Percentiles rank a stretch among this genome's conserved stretches.
These are phyloP conservation scores for Bubo blakistoni DNA, from an alignment of 2,113 vertebrate genomes.

Conservation along the genomic window DNA sequence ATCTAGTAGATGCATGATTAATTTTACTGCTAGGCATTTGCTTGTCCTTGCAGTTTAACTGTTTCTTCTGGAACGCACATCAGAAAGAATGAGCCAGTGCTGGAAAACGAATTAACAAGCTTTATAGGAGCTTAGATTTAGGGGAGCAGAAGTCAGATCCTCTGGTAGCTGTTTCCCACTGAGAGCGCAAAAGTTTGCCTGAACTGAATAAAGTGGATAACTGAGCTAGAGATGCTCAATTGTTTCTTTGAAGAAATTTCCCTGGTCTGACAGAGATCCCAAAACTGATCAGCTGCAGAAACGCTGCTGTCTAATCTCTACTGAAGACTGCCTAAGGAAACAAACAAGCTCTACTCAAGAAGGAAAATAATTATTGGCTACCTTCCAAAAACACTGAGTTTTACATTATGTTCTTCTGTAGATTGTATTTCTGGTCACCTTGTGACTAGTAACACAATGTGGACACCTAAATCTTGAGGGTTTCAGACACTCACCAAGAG, in stretches of 20 bases:
- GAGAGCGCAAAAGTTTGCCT: not conserved
- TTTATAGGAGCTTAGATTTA: not conserved
- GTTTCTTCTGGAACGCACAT: not conserved
- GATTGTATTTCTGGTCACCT: not conserved
- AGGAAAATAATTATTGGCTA: not conserved
- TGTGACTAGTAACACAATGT: not conserved
- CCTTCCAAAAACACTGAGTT: not conserved
- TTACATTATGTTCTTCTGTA: not conserved
- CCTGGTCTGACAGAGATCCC: not conserved
- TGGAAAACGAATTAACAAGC: not conserved
- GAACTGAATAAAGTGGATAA: not conserved
- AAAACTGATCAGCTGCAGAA: not conserved
- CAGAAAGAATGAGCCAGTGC: not conserved
- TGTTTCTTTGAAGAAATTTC: not conserved
- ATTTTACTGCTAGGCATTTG: not conserved
- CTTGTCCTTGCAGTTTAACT: not conserved
- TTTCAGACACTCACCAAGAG: not conserved
- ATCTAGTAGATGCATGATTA: not conserved
- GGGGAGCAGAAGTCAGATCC: not conserved
- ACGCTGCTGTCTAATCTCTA: not conserved
- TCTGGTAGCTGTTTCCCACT: not conserved
- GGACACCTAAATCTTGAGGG: not conserved
- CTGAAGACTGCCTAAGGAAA: not conserved
- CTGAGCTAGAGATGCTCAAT: not conserved
- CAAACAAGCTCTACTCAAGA: not conserved